A percentile compares a stretch with the other conserved stretches of the same genome.
phyloP scores from a whole-genome alignment of 2,888 invertebrate species.

The Nephrotoma appendiculata region DNA sequence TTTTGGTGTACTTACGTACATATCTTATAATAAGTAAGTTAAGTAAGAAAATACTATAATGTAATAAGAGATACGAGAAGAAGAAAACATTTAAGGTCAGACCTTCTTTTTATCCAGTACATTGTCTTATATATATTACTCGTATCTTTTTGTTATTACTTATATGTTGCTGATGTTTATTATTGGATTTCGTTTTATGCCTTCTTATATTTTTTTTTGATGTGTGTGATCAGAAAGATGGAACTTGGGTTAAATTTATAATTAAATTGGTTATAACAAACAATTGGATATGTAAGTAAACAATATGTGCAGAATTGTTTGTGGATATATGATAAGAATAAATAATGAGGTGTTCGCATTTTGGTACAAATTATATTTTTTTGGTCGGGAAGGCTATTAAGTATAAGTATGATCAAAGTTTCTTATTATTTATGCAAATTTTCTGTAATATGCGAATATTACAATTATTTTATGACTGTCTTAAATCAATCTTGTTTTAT shows the following conservation, averaged over 20 bases:
- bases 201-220: background rate
- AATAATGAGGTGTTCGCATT: background rate
- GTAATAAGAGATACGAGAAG: background rate
- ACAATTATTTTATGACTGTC: background rate
- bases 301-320: background rate
- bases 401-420: background rate
- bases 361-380: background rate
- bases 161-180: background rate
- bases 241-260: background rate
- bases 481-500: background rate
- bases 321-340: background rate
- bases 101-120: background rate
- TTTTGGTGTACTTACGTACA: background rate
- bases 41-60: background rate
- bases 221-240: background rate
- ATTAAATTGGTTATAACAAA: background rate
- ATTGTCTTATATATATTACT: background rate
- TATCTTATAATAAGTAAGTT: background rate
- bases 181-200: background rate
- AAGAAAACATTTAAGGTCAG: background rate
- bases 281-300: background rate
- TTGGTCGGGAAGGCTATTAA: background rate
- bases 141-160: background rate
- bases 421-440: background rate
- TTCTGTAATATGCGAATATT: background rate